Conservation (phyloP, 2,113 vertebrate species). For the Polyodon spathula region DNA sequence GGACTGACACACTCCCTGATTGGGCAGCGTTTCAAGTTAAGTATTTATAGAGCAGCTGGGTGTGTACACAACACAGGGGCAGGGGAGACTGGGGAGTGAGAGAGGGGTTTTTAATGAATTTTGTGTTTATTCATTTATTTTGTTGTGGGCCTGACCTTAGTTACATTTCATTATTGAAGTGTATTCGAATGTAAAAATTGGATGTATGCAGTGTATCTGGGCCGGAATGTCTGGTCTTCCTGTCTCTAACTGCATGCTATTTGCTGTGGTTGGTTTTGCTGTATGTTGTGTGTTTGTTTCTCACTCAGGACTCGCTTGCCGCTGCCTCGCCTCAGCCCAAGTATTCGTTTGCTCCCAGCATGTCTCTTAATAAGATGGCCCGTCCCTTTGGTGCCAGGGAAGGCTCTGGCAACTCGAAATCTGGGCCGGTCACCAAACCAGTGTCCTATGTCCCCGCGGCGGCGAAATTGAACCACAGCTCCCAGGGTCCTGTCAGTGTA, state of each 20-base stretch:
- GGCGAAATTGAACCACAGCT: constrained; percentile 42
- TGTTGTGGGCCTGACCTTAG: too few species aligned
- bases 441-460: constrained; percentile 62
- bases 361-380: constrained; percentile 94
- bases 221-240: constrained; percentile 11
- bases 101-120: too few species aligned
- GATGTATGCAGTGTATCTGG: too few species aligned
- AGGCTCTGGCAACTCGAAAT: constrained; percentile 56
- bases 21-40: constrained; percentile 41
- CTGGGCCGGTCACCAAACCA: constrained; percentile 71
- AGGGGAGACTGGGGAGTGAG: too few species aligned
- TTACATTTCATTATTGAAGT: too few species aligned
- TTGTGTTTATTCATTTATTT: too few species aligned
- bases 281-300: constrained; percentile 59
- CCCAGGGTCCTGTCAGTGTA: constrained; percentile 46
- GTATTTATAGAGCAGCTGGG: constrained; percentile 34
- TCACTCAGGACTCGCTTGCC: constrained; percentile 65
- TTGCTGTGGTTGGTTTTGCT: constrained; percentile 24
- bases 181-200: too few species aligned
- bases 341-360: constrained; percentile 92
- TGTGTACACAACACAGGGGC: constrained; percentile 30
- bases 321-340: constrained; percentile 74
- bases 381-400: constrained; percentile 76
- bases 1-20: background rate
- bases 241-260: constrained; percentile 26